Conservation (phyloP, 2,113 vertebrate species). For the Nansenia antarctica region DNA sequence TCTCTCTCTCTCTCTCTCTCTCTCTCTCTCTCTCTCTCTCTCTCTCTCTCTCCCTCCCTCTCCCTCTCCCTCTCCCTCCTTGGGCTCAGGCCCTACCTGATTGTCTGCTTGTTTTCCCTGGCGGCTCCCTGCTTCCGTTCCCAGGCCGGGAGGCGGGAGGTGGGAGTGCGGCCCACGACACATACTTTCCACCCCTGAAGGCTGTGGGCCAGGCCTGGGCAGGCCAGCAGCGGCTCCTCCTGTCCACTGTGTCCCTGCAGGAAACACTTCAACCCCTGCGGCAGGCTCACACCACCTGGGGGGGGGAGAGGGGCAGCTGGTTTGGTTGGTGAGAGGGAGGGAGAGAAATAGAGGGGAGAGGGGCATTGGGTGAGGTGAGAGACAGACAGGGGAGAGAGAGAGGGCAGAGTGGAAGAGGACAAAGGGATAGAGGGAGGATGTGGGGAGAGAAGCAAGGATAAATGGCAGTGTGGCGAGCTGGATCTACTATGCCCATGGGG, state of each 20-base stretch:
- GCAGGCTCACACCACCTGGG: slow-evolving; percentile 46
- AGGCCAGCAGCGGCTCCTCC: slow-evolving; percentile 87
- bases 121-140: slow-evolving; percentile 97
- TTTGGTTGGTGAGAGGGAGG: neutral
- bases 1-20: slow-evolving; percentile 29
- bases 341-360: neutral
- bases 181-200: slow-evolving; percentile 96
- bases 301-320: neutral
- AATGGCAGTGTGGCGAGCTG: too few relatives aligned
- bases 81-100: slow-evolving; percentile 85
- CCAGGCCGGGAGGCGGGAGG: slow-evolving; percentile 95
- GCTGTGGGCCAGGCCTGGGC: slow-evolving; percentile 87
- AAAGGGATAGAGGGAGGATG: slow-evolving; percentile 40
- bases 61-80: slow-evolving; percentile 38
- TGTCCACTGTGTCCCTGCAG: slow-evolving; percentile 92
- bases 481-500: too few relatives aligned
- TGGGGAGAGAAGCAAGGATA: neutral
- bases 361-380: slow-evolving; percentile 26
- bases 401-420: slow-evolving; percentile 48
- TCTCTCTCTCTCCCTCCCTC: neutral
- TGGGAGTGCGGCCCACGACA: slow-evolving; percentile 84
- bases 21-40: neutral
- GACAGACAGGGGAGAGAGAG: too few relatives aligned
- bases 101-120: slow-evolving; percentile 99
- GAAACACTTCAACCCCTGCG: slow-evolving; percentile 92